phyloP scores from a whole-genome alignment of 2,888 invertebrate species.

The Machimus rusticus region DNA sequence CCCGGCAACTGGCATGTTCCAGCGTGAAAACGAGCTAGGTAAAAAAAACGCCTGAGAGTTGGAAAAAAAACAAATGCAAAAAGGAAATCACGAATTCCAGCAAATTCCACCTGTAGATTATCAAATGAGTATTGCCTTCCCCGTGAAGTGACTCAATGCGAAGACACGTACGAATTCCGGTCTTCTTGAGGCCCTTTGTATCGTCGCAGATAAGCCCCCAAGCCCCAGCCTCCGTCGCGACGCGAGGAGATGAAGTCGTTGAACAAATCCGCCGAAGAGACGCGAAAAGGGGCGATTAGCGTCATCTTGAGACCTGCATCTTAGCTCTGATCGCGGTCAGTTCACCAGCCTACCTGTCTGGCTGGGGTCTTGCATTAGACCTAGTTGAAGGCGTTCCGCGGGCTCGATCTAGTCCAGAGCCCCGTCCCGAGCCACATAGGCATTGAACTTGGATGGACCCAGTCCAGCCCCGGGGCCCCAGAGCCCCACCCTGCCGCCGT shows the following conservation, averaged over 20 bases:
- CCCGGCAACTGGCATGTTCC: not conserved
- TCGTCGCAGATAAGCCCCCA: not conserved
- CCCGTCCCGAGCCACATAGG: not conserved
- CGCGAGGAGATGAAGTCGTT: not conserved
- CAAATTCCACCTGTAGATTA: slow-evolving; percentile 20
- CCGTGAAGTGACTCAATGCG: slow-evolving; percentile 12
- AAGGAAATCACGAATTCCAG: slow-evolving; percentile 7
- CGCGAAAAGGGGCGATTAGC: not conserved
- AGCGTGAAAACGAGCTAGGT: not conserved
- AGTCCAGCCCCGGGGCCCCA: not conserved
- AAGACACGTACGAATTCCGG: not conserved
- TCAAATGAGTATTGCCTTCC: not conserved
- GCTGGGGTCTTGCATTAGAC: not conserved
- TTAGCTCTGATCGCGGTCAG: not conserved
- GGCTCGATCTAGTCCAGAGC: not conserved
- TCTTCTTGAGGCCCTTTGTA: not conserved
- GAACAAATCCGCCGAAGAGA: not conserved
- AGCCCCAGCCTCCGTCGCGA: not conserved
- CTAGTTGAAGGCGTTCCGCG: not conserved
- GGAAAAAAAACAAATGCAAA: not conserved
- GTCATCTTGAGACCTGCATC: not conserved
- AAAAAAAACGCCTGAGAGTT: not conserved
- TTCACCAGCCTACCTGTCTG: not conserved
- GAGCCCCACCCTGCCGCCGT: not conserved
- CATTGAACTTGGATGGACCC: not conserved